phyloP scores from a whole-genome alignment of 2,797 vertebrate species.

The Tauraco hartlaubi region DNA sequence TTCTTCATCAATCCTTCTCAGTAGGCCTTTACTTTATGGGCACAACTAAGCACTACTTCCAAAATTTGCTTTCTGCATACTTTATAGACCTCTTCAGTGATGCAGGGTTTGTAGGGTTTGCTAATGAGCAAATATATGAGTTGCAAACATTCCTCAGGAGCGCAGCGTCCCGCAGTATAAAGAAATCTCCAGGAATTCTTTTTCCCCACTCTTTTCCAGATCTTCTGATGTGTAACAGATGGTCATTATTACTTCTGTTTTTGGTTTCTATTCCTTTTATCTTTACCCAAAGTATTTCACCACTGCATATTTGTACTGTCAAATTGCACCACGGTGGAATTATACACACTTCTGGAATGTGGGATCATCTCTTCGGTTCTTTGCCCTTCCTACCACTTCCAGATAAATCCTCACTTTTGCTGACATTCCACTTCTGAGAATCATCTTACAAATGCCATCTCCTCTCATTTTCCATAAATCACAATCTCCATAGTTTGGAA shows the following conservation, averaged over 20 bases:
- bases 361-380: neutral
- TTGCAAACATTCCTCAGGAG: conserved; percentile 18
- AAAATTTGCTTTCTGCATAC: neutral
- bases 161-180: neutral
- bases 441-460: neutral
- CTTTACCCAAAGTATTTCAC: conserved; percentile 54
- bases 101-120: neutral
- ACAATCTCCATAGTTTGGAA: neutral
- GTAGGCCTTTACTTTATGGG: neutral
- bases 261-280: conserved; percentile 53
- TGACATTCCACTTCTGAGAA: neutral
- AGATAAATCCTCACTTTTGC: conserved; percentile 5
- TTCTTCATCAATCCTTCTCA: neutral
- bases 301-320: neutral
- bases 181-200: conserved; percentile 2
- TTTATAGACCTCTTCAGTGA: neutral
- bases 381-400: neutral
- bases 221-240: conserved; percentile 56
- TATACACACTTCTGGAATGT: conserved; percentile 30
- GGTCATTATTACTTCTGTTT: conserved; percentile 42
- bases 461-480: neutral
- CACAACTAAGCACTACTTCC: neutral
- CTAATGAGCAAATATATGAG: neutral
- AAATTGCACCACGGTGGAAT: conserved; percentile 28
- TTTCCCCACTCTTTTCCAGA: neutral